Evolutionary conservation across 2,888 invertebrate species (phyloP), one percentile per base, ranked within the genome.

Genomic region (Boloria selene): DNA sequence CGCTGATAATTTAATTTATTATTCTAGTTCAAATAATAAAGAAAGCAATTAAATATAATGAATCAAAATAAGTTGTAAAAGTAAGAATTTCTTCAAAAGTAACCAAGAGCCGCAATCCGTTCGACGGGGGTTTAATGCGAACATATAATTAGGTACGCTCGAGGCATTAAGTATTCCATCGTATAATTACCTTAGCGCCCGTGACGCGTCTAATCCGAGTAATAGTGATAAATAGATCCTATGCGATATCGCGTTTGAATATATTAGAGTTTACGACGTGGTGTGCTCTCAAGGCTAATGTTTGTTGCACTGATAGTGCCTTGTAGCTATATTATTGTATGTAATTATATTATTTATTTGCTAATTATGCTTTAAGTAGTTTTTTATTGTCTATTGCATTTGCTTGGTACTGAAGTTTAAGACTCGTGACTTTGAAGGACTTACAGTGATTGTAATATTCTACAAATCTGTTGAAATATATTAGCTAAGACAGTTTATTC

Each of bases 201-300:
- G 82, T 85, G 88, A 87, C 88, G 86, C 80, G 80, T 75, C 80
- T 88, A 86, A 88, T 86, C 85, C 85, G 75, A 79, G 82, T 89
- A 89, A 90, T 88, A 84, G 84, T 87, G 88, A 90, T 89, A 89
- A 88, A 88, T 88, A 89, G 86, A 87, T 85, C 81, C 77, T 77
- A 79, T 78, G 78, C 74, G 75, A 79, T 86, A 86, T 82, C 77
- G 77, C 77, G 75, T 80, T 77, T 74, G 82, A 83, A 85, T 87
- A 83, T 81, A 85, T 85, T 56, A 67, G 61, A 67, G 54, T 65
- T 61, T 62, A 65, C 61, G 51, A 56, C 50, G 31, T 38, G 51
- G 47, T n/a, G 18, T 31, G 42, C 17, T 51, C 50, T 50, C 59
- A 50, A 59, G 59, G 59, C 59, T 59, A 14, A 59, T 18, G 49